Percentiles rank a stretch among this genome's conserved stretches.
These are phyloP conservation scores for Solen grandis DNA, from an alignment of 1,140 invertebrate species.

Conservation along the genomic window DNA sequence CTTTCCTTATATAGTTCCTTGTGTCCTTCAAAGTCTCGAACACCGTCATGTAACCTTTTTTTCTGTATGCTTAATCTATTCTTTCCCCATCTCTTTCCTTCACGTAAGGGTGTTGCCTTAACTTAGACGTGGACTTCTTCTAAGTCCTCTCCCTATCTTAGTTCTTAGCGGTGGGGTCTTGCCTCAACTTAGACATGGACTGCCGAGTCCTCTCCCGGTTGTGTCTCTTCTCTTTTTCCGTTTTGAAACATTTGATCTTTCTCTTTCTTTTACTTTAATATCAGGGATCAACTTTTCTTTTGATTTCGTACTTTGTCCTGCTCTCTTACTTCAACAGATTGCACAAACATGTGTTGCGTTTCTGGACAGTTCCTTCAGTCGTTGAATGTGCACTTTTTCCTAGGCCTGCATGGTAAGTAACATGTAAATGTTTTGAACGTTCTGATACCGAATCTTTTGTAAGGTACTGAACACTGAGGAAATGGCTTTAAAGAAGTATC, in stretches of 20 bases:
- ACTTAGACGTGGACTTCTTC: background rate
- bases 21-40: background rate
- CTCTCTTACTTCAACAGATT: background rate
- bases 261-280: slow-evolving; percentile 3
- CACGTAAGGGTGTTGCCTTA: background rate
- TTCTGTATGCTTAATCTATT: no score
- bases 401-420: no score
- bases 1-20: background rate
- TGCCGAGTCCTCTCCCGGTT: no score
- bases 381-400: background rate
- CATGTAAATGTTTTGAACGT: background rate
- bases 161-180: background rate
- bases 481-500: no score
- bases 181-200: slow-evolving; percentile 1
- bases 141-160: background rate
- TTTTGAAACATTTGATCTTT: slow-evolving; percentile 7
- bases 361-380: background rate
- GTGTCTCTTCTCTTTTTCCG: background rate
- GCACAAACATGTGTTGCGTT: background rate
- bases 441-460: background rate
- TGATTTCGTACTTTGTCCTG: background rate
- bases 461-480: background rate
- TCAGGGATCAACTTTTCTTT: background rate
- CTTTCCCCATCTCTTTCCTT: no score
- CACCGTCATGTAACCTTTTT: no score